Evolutionary conservation across 2,113 vertebrate species (phyloP).

Genomic region (Suricata suricatta): DNA sequence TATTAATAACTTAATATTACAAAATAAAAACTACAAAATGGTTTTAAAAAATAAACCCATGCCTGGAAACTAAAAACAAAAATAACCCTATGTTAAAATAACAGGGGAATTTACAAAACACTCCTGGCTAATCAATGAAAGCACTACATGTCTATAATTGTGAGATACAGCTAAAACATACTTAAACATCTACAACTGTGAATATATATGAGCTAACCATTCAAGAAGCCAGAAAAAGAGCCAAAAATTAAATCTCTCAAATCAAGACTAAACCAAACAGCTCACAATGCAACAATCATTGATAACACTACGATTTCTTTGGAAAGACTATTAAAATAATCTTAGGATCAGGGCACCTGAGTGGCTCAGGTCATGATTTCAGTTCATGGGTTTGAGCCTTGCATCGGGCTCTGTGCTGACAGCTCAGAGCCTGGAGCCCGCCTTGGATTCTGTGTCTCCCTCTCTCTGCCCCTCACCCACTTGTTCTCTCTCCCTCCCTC

Average conservation of each 20-base stretch:
- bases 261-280: slow-evolving; percentile 33
- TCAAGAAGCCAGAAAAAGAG: neutral
- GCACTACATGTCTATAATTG: neutral
- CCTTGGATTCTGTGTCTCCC: too few species aligned
- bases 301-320: slow-evolving; percentile 12
- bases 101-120: neutral
- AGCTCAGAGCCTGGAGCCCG: too few species aligned
- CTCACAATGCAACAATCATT: neutral
- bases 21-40: neutral
- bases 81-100: slow-evolving; percentile 1
- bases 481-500: too few species aligned
- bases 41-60: slow-evolving; percentile 17
- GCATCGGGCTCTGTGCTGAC: too few species aligned
- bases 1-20: neutral
- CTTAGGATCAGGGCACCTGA: neutral
- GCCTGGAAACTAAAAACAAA: slow-evolving; percentile 28
- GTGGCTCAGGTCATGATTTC: too few species aligned
- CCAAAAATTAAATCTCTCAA: neutral
- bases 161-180: neutral
- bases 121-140: neutral
- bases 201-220: slow-evolving; percentile 18
- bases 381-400: too few species aligned
- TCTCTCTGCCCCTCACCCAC: too few species aligned
- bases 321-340: slow-evolving; percentile 35
- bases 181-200: neutral